phyloP scores from a whole-genome alignment of 2,888 invertebrate species.

The Eupithecia inturbata region DNA sequence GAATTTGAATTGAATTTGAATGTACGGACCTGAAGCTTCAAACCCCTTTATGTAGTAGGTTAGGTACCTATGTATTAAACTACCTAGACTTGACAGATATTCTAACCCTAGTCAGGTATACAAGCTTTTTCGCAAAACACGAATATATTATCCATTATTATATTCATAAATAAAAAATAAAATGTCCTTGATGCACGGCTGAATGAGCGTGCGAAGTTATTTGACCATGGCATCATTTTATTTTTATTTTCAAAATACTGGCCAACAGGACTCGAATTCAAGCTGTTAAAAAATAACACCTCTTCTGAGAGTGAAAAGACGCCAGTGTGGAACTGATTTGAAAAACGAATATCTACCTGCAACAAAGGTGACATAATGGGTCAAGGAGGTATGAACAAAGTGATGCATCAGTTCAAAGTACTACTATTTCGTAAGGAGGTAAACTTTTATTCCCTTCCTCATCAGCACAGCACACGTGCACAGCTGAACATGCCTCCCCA shows the following conservation, averaged over 20 bases:
- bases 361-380: background rate
- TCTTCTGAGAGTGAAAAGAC: background rate
- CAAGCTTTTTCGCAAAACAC: background rate
- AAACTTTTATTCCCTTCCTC: background rate
- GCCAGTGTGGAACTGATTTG: background rate
- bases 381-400: background rate
- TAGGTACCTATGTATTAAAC: no score
- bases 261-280: constrained; percentile 18
- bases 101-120: background rate
- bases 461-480: background rate
- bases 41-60: background rate
- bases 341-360: background rate
- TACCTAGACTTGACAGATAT: background rate
- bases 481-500: no score
- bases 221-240: constrained; percentile 25
- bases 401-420: background rate
- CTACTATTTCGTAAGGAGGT: no score
- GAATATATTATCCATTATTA: background rate
- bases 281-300: constrained; percentile 17
- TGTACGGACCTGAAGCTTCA: no score
- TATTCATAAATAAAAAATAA: constrained; percentile 11
- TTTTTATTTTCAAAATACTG: constrained; percentile 25
- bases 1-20: no score
- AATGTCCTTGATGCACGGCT: background rate
- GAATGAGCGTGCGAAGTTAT: constrained; percentile 28